Percentiles rank a stretch among this genome's conserved stretches.
Evolutionary conservation across 2,888 invertebrate species (phyloP).

Genomic region (Eucera pruinosa): DNA sequence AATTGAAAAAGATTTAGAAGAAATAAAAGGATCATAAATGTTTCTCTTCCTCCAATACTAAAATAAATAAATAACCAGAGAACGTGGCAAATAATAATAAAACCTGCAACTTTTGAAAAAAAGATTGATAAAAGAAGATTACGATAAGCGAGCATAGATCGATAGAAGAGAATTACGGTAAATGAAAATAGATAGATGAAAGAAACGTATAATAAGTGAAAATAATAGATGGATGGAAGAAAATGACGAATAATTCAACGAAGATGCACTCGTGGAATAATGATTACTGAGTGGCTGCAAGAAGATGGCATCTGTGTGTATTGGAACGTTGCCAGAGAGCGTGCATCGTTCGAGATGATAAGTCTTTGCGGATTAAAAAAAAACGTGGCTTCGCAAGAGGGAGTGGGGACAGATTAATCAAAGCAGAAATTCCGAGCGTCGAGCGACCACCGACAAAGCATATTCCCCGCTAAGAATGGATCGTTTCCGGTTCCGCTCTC

Average conservation of each 20-base stretch:
- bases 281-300: neutral
- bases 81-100: no score
- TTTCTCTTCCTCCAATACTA: no score
- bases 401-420: constrained; percentile 81
- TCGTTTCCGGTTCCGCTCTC: constrained; percentile 84
- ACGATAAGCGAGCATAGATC: no score
- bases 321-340: constrained; percentile 66
- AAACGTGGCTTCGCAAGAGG: constrained; percentile 11
- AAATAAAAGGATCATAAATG: no score
- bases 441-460: constrained; percentile 83
- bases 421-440: constrained; percentile 81
- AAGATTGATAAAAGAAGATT: no score
- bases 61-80: no score
- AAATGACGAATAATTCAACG: neutral
- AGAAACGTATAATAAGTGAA: no score
- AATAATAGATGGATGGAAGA: neutral
- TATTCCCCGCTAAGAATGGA: constrained; percentile 84
- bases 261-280: neutral
- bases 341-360: constrained; percentile 72
- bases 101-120: no score
- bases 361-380: constrained; percentile 70
- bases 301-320: constrained; percentile 39
- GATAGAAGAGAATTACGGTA: no score
- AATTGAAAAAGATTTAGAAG: no score
- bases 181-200: no score